phyloP scores from a whole-genome alignment of 2,888 invertebrate genomes.

The Sphaeridia pumilis region DNA sequence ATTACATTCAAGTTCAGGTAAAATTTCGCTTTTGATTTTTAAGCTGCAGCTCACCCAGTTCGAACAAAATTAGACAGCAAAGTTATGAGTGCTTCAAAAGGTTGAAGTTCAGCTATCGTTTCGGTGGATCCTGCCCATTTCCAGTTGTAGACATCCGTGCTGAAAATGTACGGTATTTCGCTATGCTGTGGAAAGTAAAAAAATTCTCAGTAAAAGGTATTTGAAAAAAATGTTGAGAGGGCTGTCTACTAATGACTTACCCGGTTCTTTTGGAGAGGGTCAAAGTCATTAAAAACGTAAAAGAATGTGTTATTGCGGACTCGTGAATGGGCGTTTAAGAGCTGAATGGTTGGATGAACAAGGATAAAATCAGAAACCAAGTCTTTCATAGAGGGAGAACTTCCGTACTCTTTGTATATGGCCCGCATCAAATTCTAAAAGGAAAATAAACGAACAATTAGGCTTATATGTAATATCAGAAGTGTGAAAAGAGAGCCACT shows the following conservation, averaged over 20 bases:
- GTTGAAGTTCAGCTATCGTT: slow-evolving; percentile 23
- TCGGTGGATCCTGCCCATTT: slow-evolving; percentile 24
- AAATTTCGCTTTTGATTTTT: too few species aligned
- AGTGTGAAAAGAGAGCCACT: too few species aligned
- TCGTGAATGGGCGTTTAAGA: slow-evolving; percentile 29
- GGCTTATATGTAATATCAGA: too few species aligned
- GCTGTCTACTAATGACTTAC: too few species aligned
- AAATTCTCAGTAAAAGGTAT: too few species aligned
- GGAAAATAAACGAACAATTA: neutral
- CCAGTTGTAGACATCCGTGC: slow-evolving; percentile 31
- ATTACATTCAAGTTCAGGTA: too few species aligned
- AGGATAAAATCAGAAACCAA: slow-evolving; percentile 31
- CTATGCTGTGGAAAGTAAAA: slow-evolving; percentile 21
- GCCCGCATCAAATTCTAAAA: slow-evolving; percentile 27
- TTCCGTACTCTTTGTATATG: slow-evolving; percentile 27
- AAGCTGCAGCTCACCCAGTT: slow-evolving; percentile 31
- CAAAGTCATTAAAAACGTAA: slow-evolving; percentile 33
- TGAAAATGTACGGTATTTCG: slow-evolving; percentile 34
- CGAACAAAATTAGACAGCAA: slow-evolving; percentile 31
- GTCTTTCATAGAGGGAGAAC: slow-evolving; percentile 26
- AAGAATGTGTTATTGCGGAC: slow-evolving; percentile 32
- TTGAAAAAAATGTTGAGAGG: too few species aligned
- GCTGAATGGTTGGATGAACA: slow-evolving; percentile 26
- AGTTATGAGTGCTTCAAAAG: slow-evolving; percentile 28
- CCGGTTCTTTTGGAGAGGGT: slow-evolving; percentile 27